These are phyloP conservation scores for Coregonus clupeaformis DNA, from an alignment of 2,113 vertebrate genomes.

Conservation along the genomic window DNA sequence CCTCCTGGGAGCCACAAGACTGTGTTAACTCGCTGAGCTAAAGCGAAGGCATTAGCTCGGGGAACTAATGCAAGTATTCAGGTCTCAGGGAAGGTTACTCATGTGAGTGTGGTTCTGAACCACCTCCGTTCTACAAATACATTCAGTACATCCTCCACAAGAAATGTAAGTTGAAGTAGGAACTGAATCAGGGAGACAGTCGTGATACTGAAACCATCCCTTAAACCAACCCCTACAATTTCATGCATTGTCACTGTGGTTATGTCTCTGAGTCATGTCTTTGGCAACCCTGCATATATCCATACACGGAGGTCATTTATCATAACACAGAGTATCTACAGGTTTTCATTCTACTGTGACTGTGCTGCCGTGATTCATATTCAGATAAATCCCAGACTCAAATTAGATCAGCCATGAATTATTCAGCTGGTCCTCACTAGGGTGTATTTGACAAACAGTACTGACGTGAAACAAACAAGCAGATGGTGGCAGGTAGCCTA, in stretches of 20 bases:
- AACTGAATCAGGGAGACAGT: neutral
- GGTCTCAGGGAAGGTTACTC: too few relatives aligned
- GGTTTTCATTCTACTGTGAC: slow-evolving; percentile 30
- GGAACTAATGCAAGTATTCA: too few relatives aligned
- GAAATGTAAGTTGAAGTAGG: neutral
- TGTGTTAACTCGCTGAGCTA: too few relatives aligned
- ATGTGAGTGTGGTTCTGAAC: too few relatives aligned
- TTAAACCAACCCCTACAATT: neutral
- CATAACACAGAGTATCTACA: neutral
- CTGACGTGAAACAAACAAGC: neutral
- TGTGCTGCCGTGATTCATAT: slow-evolving; percentile 33
- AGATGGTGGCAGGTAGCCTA: neutral
- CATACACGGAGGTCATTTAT: slow-evolving; percentile 14
- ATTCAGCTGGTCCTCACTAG: slow-evolving; percentile 41
- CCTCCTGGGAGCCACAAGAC: too few relatives aligned
- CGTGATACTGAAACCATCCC: neutral
- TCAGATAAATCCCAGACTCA: slow-evolving; percentile 33
- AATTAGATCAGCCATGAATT: slow-evolving; percentile 54
- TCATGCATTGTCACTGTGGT: neutral
- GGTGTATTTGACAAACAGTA: neutral
- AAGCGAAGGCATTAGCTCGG: too few relatives aligned
- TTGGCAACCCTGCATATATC: slow-evolving; percentile 16
- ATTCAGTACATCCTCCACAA: neutral
- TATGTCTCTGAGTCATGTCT: slow-evolving; percentile 8
- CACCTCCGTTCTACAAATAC: neutral